Conservation (phyloP, 2,113 vertebrate genomes). For the Chaenogobius annularis region DNA sequence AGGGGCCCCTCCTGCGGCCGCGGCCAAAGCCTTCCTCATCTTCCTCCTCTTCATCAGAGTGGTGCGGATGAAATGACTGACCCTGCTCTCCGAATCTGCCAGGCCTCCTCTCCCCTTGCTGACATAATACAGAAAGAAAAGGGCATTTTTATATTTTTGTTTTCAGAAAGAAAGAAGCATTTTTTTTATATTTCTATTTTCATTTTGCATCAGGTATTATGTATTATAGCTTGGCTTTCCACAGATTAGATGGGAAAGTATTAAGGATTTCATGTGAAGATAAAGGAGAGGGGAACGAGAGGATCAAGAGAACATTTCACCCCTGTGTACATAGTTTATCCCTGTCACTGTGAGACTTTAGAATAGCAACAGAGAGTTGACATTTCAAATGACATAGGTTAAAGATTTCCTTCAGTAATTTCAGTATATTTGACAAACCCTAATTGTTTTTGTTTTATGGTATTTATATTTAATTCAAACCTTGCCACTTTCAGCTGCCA, state of each 20-base stretch:
- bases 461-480: constrained; percentile 67
- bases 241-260: background rate
- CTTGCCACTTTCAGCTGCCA: constrained; percentile 86
- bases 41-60: constrained; percentile 87
- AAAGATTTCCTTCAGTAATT: background rate
- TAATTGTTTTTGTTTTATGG: background rate
- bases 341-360: background rate
- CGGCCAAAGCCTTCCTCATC: constrained; percentile 87
- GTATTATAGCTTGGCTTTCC: background rate
- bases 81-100: constrained; percentile 69
- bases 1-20: constrained; percentile 83
- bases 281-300: background rate
- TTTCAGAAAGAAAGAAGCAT: background rate
- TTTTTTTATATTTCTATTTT: too few relatives aligned
- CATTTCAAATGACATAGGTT: background rate
- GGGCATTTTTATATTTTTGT: background rate
- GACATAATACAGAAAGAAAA: constrained; percentile 1
- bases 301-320: too few relatives aligned
- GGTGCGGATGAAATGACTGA: constrained; percentile 76
- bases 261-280: background rate
- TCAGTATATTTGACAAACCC: background rate
- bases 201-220: too few relatives aligned
- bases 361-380: background rate
- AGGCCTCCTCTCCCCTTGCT: constrained; percentile 84
- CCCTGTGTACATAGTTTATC: too few relatives aligned